A percentile compares a stretch with the other conserved stretches of the same genome.
Conservation (phyloP, 2,113 vertebrate genomes). For the Charina bottae region DNA sequence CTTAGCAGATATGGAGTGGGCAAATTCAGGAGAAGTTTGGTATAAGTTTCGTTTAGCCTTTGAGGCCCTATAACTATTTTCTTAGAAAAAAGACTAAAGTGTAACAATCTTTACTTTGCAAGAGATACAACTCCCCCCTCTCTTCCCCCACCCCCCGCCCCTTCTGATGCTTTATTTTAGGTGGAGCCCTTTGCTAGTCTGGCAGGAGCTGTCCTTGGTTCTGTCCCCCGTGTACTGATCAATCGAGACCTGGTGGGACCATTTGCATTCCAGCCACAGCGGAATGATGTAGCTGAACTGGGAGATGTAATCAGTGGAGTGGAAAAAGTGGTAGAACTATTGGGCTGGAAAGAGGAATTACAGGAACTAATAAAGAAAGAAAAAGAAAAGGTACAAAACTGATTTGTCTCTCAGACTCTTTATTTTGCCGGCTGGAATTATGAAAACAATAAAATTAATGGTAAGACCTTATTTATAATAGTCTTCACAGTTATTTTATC, state of each 20-base stretch:
- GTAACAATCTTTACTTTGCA: not conserved
- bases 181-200: constrained; percentile 95
- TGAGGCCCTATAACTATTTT: not conserved
- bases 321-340: constrained; percentile 77
- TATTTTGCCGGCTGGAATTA: fast-evolving
- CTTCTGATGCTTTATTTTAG: constrained; percentile 60
- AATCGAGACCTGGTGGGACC: constrained; percentile 88
- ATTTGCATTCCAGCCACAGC: constrained; percentile 71
- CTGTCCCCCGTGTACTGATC: constrained; percentile 87
- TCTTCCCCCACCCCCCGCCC: not conserved
- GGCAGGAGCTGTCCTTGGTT: constrained; percentile 76
- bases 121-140: not conserved
- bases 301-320: constrained; percentile 86
- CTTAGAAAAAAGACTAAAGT: not conserved
- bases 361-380: constrained; percentile 73
- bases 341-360: constrained; percentile 85
- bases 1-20: not conserved
- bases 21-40: not conserved
- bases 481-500: fast-evolving
- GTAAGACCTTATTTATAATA: not conserved
- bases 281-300: constrained; percentile 79
- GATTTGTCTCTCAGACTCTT: not conserved
- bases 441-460: fast-evolving
- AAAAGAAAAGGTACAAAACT: constrained; percentile 70
- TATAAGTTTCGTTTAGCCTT: not conserved